A percentile compares a stretch with the other conserved stretches of the same genome.
Conservation (phyloP, 2,888 invertebrate genomes). For the Scaeva pyrastri region DNA sequence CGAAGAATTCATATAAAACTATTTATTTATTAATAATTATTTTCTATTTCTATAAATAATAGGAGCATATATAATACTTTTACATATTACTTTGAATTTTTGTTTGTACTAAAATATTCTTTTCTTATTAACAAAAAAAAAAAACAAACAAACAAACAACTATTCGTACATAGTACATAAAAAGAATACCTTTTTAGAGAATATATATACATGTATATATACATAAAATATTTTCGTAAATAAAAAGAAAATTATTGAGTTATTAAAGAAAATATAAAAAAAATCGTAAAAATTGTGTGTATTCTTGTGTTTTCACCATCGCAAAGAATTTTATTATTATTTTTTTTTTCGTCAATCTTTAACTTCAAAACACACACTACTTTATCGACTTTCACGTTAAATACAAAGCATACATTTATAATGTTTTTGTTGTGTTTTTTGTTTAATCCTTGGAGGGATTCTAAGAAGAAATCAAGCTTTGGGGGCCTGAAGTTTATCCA, state of each 20-base stretch:
- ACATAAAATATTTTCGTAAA: conserved; percentile 75
- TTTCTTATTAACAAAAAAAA: conserved; percentile 51
- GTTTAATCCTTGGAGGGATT: conserved; percentile 65
- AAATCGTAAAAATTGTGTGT: conserved; percentile 71
- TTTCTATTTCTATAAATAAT: conserved; percentile 50
- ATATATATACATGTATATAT: conserved; percentile 69
- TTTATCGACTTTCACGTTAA: conserved; percentile 49
- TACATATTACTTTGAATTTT: conserved; percentile 34
- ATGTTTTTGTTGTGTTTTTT: conserved; percentile 52
- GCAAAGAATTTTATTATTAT: conserved; percentile 32
- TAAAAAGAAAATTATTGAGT: conserved; percentile 73
- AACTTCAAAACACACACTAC: conserved; percentile 45
- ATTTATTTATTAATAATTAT: conserved; percentile 73
- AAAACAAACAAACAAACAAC: conserved; percentile 62
- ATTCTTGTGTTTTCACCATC: conserved; percentile 70
- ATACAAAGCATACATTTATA: conserved; percentile 9
- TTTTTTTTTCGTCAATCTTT: conserved; percentile 43
- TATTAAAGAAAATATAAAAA: conserved; percentile 72
- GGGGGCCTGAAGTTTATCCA: conserved; percentile 77
- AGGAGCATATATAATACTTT: conserved; percentile 35
- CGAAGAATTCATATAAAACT: conserved; percentile 61
- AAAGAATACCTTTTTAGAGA: conserved; percentile 71
- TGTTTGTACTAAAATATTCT: conserved; percentile 31
- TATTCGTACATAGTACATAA: conserved; percentile 78
- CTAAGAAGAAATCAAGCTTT: conserved; percentile 74